phyloP scores from a whole-genome alignment of 2,888 invertebrate species.

The Xylota sylvarum region DNA sequence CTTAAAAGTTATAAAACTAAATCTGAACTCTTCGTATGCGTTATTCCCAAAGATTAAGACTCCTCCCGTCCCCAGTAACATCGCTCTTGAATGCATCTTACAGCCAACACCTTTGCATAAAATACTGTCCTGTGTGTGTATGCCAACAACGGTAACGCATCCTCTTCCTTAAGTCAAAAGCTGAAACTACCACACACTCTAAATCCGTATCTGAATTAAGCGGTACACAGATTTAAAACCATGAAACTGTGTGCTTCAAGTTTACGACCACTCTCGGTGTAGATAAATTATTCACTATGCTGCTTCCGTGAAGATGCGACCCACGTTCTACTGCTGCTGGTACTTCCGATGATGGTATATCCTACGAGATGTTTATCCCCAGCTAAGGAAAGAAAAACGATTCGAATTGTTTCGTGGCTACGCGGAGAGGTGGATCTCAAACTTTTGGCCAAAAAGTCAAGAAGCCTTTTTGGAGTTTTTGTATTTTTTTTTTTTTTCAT shows the following conservation, averaged over 20 bases:
- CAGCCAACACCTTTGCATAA: background rate
- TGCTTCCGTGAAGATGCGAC: conserved; percentile 15
- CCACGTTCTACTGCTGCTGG: background rate
- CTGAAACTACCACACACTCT: conserved; percentile 13
- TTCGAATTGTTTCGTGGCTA: conserved; percentile 22
- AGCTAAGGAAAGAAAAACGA: conserved; percentile 5
- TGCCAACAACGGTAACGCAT: conserved; percentile 18
- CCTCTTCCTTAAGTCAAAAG: conserved; percentile 23
- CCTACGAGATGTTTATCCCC: conserved; percentile 2
- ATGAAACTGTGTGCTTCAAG: conserved; percentile 30
- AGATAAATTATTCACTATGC: conserved; percentile 62
- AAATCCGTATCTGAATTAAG: conserved; percentile 41
- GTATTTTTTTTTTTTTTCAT: background rate
- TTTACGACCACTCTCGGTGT: conserved; percentile 38
- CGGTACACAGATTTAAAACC: conserved; percentile 45
- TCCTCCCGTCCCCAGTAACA: background rate
- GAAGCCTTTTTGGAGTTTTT: conserved; percentile 34
- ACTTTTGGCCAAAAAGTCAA: conserved; percentile 44
- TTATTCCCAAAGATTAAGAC: background rate
- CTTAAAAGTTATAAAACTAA: background rate
- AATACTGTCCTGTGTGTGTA: background rate
- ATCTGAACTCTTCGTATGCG: background rate
- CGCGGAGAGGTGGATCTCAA: conserved; percentile 21
- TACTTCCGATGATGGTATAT: conserved; percentile 4
- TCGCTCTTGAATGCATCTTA: background rate